Evolutionary conservation across 2,888 invertebrate genomes (phyloP), one percentile per base, ranked within the genome.

Genomic region (Pristionchus entomophagus): DNA sequence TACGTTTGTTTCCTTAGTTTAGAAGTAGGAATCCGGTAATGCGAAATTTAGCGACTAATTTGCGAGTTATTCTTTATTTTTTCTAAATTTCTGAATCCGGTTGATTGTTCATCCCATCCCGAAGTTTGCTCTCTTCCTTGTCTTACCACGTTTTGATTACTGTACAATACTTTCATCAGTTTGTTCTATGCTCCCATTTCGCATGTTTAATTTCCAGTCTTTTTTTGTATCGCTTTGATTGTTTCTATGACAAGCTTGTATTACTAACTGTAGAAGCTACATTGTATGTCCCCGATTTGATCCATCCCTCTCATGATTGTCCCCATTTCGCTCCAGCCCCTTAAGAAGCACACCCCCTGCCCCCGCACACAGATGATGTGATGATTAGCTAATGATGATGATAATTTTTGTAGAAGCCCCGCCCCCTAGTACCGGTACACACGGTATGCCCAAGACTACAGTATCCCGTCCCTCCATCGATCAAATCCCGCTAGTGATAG

Each of bases 301-400:
- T 51, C 80, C 80, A 32, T 49, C 53, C 80, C 49, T 53, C 80
- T 51, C 78, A 51, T 22, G 80, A 26, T 53, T n/a, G 29, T 53
- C 51, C 77, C 80, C 80, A 80, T 80, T 80, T 32, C 80, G 22
- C 49, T 53, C 53, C 78, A 51, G 17, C 65, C 65, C 65, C 65
- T 65, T 35, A 35, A 65, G 65, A 65, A 35, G 35, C 32, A 35
- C 6, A 1, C 26, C 26, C 35, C 65, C 62, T 62, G 62, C 62
- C 29, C 56, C 26, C 62, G 5, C 6, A 62, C 53, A 32, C 62
- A 6, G 62, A 4, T 32, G 29, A 62, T 62, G 62, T 62, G 62
- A 62, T 62, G 5, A 29, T 62, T 62, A 62, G 62, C 62, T 62
- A 62, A 62, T 62, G 62, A 62, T 62, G 62, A 62, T 8, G 4